Conservation (phyloP, 2,888 invertebrate species). For the Prosapia bicincta region DNA sequence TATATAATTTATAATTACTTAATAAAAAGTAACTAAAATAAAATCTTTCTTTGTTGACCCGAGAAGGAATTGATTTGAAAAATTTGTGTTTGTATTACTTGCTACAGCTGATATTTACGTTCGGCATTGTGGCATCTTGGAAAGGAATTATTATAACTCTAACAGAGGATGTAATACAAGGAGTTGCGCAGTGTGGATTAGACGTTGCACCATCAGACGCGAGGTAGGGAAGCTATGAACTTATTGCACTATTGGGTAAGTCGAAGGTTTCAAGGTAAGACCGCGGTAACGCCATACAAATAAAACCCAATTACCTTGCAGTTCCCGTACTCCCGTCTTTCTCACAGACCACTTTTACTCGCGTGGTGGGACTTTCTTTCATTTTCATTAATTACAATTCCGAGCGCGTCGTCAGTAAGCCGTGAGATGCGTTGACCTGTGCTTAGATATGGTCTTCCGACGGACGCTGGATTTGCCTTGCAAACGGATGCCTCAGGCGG, state of each 20-base stretch:
- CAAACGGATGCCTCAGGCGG: background rate
- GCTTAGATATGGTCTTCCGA: background rate
- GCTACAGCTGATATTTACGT: too few relatives aligned
- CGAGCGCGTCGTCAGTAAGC: background rate
- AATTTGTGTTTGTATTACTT: too few relatives aligned
- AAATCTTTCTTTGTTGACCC: too few relatives aligned
- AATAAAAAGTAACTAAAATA: too few relatives aligned
- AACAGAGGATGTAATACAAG: too few relatives aligned
- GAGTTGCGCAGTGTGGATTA: too few relatives aligned
- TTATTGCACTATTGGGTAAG: background rate
- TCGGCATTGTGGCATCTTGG: too few relatives aligned
- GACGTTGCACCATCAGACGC: background rate
- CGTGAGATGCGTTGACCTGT: slow-evolving; percentile 18
- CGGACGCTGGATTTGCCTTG: background rate
- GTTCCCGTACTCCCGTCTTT: background rate
- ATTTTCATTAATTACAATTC: background rate
- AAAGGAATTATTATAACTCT: too few relatives aligned
- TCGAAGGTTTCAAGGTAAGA: background rate
- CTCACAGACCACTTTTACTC: background rate
- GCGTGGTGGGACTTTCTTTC: background rate
- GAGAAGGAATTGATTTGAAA: too few relatives aligned
- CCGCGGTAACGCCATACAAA: background rate
- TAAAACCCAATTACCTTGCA: too few relatives aligned
- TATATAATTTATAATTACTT: too few relatives aligned
- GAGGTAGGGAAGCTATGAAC: background rate